These are phyloP conservation scores for Epinotia brunnichana DNA, from an alignment of 2,888 invertebrate species.

Conservation along the genomic window DNA sequence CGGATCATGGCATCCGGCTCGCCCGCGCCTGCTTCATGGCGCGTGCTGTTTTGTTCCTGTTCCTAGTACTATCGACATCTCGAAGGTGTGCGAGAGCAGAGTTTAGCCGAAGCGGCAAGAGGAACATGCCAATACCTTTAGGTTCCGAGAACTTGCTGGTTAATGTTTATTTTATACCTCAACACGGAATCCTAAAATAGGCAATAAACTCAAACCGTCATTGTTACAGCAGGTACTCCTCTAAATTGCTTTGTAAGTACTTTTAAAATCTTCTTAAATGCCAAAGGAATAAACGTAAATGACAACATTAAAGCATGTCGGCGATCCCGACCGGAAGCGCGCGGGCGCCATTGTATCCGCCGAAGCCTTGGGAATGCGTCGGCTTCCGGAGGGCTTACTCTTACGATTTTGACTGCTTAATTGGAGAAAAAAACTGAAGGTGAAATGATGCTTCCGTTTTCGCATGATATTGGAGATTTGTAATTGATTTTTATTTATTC, in stretches of 20 bases:
- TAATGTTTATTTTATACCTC: background rate
- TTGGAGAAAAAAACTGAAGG: constrained; percentile 32
- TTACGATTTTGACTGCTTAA: constrained; percentile 37
- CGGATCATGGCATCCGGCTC: no score
- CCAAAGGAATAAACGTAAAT: constrained; percentile 4
- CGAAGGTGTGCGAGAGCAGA: no score
- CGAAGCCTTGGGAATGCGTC: constrained; percentile 57
- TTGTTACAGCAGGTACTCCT: constrained; percentile 16
- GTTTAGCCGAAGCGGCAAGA: no score
- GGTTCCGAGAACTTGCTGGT: background rate
- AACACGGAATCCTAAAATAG: background rate
- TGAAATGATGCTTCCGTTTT: constrained; percentile 36
- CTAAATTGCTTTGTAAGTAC: background rate
- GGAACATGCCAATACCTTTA: background rate
- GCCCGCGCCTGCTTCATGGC: no score
- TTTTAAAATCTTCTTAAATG: constrained; percentile 7
- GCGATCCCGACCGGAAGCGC: constrained; percentile 53
- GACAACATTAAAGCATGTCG: constrained; percentile 30
- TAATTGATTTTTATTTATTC: background rate
- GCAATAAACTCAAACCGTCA: background rate
- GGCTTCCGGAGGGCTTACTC: constrained; percentile 52
- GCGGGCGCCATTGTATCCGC: constrained; percentile 48
- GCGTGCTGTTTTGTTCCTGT: no score
- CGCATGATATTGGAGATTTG: background rate
- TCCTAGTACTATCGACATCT: no score